Conservation (phyloP, 2,888 invertebrate species). For the Campoplex capitator region DNA sequence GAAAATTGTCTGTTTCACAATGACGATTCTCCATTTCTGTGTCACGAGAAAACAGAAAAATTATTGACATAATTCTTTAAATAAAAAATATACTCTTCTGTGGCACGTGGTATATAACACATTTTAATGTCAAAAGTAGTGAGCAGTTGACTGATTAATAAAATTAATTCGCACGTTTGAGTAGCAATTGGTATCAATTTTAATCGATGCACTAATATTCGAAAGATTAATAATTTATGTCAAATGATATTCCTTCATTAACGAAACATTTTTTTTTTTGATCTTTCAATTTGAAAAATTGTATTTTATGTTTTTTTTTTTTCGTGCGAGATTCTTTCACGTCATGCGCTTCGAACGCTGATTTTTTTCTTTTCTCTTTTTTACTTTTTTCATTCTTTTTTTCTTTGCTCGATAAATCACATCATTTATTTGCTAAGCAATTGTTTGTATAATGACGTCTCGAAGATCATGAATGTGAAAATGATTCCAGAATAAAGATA, state of each 20-base stretch:
- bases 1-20: slow-evolving; percentile 38
- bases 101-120: background rate
- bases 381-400: background rate
- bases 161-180: background rate
- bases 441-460: background rate
- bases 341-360: background rate
- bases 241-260: background rate
- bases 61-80: background rate
- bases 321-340: background rate
- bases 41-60: slow-evolving; percentile 7
- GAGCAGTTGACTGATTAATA: background rate
- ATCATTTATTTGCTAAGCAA: background rate
- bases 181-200: background rate
- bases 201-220: background rate
- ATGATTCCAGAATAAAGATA: slow-evolving; percentile 4
- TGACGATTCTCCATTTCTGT: slow-evolving; percentile 10
- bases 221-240: background rate
- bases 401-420: slow-evolving; percentile 1
- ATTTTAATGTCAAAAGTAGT: background rate
- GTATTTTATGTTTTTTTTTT: background rate
- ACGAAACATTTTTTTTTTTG: background rate
- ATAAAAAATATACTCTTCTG: background rate
- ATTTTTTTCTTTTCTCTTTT: background rate
- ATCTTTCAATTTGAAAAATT: background rate
- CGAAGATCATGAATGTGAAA: background rate